phyloP scores from a whole-genome alignment of 2,888 invertebrate genomes.

The Drosophila lutescens region DNA sequence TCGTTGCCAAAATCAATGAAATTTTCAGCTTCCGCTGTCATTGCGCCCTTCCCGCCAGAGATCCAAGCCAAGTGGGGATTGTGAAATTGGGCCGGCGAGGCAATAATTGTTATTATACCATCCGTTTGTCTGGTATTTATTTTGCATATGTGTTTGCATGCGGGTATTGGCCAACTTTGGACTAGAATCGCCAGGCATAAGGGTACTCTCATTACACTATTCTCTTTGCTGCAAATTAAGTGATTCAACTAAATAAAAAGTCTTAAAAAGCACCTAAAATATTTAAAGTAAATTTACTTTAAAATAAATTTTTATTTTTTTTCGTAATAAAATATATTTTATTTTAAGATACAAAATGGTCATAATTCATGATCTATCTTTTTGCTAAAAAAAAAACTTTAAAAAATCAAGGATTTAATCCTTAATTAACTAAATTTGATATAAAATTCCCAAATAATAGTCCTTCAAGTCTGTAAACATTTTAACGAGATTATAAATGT shows the following conservation, averaged over 20 bases:
- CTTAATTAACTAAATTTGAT: no score
- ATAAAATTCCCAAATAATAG: no score
- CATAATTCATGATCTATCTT: no score
- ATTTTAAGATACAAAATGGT: no score
- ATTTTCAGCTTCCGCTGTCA: conserved; percentile 72
- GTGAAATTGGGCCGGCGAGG: conserved; percentile 68
- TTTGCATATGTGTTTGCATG: conserved; percentile 71
- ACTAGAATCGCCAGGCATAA: not conserved
- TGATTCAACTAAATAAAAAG: not conserved
- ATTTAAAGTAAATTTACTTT: not conserved
- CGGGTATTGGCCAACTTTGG: conserved; percentile 20
- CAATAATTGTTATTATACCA: conserved; percentile 78
- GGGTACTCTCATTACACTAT: conserved; percentile 3
- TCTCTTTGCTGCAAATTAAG: conserved; percentile 9
- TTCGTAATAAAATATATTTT: no score
- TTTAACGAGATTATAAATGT: no score
- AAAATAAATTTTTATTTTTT: no score
- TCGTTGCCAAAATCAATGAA: conserved; percentile 75
- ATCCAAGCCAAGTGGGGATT: conserved; percentile 42
- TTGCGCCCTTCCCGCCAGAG: conserved; percentile 26
- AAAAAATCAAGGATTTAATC: no score
- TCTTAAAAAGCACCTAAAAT: not conserved
- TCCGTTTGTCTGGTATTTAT: conserved; percentile 74
- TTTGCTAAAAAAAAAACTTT: no score
- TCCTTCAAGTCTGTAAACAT: no score